Evolutionary conservation across 2,888 invertebrate genomes (phyloP).

Genomic region (Allygus modestus): DNA sequence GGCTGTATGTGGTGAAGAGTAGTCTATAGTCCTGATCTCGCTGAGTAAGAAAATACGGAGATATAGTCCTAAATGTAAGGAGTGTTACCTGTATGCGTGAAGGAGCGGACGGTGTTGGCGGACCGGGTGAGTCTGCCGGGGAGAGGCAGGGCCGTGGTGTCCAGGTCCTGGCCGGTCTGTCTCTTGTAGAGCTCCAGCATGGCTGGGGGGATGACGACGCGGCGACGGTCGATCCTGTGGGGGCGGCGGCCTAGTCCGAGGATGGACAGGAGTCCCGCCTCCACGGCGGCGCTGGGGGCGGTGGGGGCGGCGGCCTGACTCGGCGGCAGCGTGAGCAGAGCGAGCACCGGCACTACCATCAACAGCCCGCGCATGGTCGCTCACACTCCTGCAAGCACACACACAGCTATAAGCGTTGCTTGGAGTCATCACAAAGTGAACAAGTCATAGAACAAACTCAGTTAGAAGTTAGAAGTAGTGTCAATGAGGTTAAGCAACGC

Average conservation of each 20-base stretch:
- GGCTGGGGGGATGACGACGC: conserved; percentile 85
- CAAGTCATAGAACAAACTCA: conserved; percentile 43
- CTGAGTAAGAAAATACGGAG: too few species aligned
- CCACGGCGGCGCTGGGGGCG: conserved; percentile 75
- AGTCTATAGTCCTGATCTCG: too few species aligned
- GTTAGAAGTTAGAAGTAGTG: not conserved
- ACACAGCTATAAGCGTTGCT: too few species aligned
- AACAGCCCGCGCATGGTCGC: conserved; percentile 74
- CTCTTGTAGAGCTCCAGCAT: conserved; percentile 87
- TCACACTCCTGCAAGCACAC: conserved; percentile 73
- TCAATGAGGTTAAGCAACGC: too few species aligned
- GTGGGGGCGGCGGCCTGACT: conserved; percentile 71
- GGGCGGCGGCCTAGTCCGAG: conserved; percentile 76
- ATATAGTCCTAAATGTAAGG: too few species aligned
- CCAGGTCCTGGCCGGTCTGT: conserved; percentile 80
- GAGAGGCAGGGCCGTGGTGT: conserved; percentile 82
- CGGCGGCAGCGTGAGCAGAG: conserved; percentile 72
- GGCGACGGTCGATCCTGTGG: conserved; percentile 72
- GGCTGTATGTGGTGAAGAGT: too few species aligned
- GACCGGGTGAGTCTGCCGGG: conserved; percentile 84
- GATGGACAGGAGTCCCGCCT: conserved; percentile 79
- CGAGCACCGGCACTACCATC: conserved; percentile 73
- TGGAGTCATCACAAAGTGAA: conserved; percentile 66
- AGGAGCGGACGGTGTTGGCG: conserved; percentile 92
- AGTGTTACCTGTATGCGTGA: conserved; percentile 84